Percentiles rank a stretch among this genome's conserved stretches.
Evolutionary conservation across 2,797 vertebrate species (phyloP).

Genomic region (Cyclura pinguis): DNA sequence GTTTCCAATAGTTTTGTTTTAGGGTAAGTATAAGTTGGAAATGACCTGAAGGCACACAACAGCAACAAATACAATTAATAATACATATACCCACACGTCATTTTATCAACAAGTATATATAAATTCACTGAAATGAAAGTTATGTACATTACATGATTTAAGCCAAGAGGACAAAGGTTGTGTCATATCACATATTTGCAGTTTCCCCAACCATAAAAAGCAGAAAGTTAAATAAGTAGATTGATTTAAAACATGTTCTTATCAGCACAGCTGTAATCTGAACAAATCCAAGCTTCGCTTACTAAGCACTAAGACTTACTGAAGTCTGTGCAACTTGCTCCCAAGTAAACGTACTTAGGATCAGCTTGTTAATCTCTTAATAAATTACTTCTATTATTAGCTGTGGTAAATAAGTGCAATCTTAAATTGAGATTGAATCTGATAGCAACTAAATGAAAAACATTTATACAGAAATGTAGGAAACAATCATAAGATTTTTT

Average conservation of each 20-base stretch:
- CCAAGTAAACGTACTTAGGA: background rate
- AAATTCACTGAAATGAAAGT: background rate
- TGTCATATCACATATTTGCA: background rate
- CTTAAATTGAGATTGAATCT: background rate
- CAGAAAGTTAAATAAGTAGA: background rate
- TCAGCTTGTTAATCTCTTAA: conserved; percentile 17
- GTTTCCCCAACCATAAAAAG: background rate
- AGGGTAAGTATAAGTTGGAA: background rate
- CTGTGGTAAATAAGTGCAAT: background rate
- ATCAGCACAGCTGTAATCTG: background rate
- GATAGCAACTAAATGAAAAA: background rate
- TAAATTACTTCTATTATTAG: conserved; percentile 11
- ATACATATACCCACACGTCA: background rate
- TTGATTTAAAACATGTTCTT: background rate
- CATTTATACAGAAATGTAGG: background rate
- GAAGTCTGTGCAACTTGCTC: background rate
- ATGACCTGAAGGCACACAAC: no score
- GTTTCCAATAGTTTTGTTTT: background rate
- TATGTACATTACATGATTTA: no score
- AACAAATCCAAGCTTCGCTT: background rate
- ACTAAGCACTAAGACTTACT: background rate
- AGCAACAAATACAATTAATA: background rate
- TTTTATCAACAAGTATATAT: background rate
- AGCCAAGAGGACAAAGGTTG: background rate
- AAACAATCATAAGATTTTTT: background rate